Evolutionary conservation across 2,888 invertebrate species (phyloP), one percentile per base, ranked within the genome.

Genomic region (Nemurella pictetii): DNA sequence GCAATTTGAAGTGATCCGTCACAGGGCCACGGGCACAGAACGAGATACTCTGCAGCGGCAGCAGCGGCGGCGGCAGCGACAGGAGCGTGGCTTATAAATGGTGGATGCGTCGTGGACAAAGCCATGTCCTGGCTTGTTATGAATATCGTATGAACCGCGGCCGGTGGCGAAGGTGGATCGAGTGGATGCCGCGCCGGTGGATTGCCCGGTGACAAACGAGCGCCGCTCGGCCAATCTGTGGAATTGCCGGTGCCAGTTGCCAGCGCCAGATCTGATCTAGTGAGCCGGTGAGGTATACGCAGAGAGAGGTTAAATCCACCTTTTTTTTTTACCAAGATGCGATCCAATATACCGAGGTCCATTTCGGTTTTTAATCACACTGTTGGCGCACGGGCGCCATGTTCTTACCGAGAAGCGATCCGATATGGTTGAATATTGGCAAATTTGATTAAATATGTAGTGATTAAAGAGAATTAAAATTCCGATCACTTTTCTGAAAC

Each of bases 191-290:
- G 55, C 12, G 55, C 15, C 55, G 9, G 20, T 9, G 55, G 9
- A 36, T 36, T 15, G 28, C 75, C 27, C 1, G 55, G 75, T 78
- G 78, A 78, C 78, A 78, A 78, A 78, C 36, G 81, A 35, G 25
- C 35, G 26, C 20, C 5, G 28, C n/a, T 5, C 26, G 35, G 72
- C 82, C 82, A 82, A 82, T 82, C 82, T 82, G 29, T 20, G 28
- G 72, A 36, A 82, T 82, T 82, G 82, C 20, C 29, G 26, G 82
- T 82, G 82, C 55, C 82, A 81, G 81, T 36, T 36, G 81, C 36
- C 81, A 32, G 36, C 9, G 81, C 27, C 26, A 4, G 81, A 7
- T 26, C 35, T 29, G 30, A 27, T n/a, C n/a, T n/a, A n/a, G n/a
- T n/a, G n/a, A n/a, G n/a, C n/a, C n/a, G n/a, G n/a, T n/a, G n/a